phyloP scores from a whole-genome alignment of 23 tunicate species.

The Diplosoma virens region DNA sequence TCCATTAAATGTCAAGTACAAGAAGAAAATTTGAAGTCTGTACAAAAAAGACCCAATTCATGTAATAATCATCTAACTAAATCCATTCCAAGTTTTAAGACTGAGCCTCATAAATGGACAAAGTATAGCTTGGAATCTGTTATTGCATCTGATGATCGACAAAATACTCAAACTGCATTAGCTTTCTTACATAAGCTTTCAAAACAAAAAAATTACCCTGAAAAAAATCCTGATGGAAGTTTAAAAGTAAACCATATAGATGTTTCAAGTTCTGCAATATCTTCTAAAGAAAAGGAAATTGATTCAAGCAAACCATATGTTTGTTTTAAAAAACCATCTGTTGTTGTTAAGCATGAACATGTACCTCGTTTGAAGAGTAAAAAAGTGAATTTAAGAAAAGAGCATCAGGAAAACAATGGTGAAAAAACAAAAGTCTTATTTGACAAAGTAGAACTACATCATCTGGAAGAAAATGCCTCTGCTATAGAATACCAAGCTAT shows the following conservation, averaged over 20 bases:
- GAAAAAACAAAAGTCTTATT: not conserved
- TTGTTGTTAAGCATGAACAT: slow-evolving; percentile 9
- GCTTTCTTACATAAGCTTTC: slow-evolving; percentile 37
- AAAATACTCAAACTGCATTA: slow-evolving; percentile 56
- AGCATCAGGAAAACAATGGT: no score
- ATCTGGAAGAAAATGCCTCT: slow-evolving; percentile 37
- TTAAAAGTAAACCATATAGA: no score
- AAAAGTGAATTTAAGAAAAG: no score
- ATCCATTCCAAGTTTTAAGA: slow-evolving; percentile 26
- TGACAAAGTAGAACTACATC: slow-evolving; percentile 45
- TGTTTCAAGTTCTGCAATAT: no score
- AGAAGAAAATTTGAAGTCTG: not conserved
- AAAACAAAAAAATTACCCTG: no score
- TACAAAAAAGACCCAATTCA: not conserved
- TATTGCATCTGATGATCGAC: slow-evolving; percentile 21
- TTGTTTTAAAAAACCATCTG: slow-evolving; percentile 27
- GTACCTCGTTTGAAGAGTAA: no score
- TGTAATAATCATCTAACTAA: not conserved
- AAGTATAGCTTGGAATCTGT: slow-evolving; percentile 41
- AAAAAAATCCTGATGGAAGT: no score
- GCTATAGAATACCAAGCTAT: slow-evolving; percentile 37
- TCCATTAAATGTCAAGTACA: not conserved
- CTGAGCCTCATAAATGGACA: slow-evolving; percentile 40
- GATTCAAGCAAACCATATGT: not conserved
- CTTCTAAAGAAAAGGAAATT: not conserved